Base-by-base conservation (phyloP, 2,113 vertebrate genomes). In the Lanius ludovicianus region DNA sequence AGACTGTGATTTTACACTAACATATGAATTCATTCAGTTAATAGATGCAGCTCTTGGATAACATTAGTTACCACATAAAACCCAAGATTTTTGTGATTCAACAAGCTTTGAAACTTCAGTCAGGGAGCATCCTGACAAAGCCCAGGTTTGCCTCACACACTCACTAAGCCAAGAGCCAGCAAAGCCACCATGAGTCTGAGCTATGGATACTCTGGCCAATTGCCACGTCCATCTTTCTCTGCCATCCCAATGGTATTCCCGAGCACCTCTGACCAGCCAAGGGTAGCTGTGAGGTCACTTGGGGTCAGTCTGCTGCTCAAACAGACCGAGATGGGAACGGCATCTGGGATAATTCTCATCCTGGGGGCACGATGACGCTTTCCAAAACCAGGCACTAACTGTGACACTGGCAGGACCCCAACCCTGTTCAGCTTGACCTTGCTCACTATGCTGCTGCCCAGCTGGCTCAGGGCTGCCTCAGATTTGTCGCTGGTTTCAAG, bases 281-380 rank as follows among this genome's bases (percentile, higher is more conserved):
- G 33, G 47, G 33, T 18, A 63, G 70, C 52, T 70, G 33, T 4
- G 4, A 57, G 37, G 7, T 16, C 49, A 27, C 41, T 46, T 1
- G 1, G 24, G 57, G 46, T 35, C 81, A 53, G 59, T 53, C 52
- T 2, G 33, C 68, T 69, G 63, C 44, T 76, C 15, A 56, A 62
- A 47, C 41, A 65, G 55, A 44, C 33, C 0, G 8, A 78, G 46
- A 62, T 7, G 39, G 56, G 50, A 90, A 65, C 0, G 0, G 59
- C 27, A 75, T 15, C 10, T 1, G 2, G 5, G 3, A 31, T 6
- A 30, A 39, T 22, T 41, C 31, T 69, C 69, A 78, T n/a, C 25
- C 23, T 6, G 22, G 71, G 37, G 39, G 39, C 0, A 2, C 0
- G 0, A 65, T 41, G 13, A 41, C 9, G 6, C 41, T 59, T 35